Evolutionary conservation across 2,888 invertebrate genomes (phyloP).

Genomic region (Yponomeuta evonymella): DNA sequence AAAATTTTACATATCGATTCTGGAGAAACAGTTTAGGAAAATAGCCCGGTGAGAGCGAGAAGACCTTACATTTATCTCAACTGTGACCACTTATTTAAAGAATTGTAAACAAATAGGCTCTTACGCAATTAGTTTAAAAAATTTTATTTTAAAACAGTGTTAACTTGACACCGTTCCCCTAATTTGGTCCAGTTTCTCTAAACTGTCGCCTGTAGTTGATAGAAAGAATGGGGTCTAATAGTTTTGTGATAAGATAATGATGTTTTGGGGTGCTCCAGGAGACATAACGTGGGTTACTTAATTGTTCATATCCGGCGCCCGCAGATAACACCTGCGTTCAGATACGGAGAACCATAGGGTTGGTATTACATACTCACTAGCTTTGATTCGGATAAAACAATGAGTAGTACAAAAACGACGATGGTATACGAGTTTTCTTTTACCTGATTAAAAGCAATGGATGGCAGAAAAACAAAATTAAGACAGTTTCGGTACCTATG

Average conservation of each 20-base stretch:
- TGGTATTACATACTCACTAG: background rate
- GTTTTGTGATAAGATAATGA: slow-evolving; percentile 50
- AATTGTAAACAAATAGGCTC: too few species aligned
- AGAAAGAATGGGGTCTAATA: slow-evolving; percentile 42
- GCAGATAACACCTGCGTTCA: slow-evolving; percentile 6
- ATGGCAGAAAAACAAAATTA: too few species aligned
- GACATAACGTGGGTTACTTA: slow-evolving; percentile 32
- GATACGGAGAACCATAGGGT: background rate
- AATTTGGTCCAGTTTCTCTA: slow-evolving; percentile 27
- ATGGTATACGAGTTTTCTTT: too few species aligned
- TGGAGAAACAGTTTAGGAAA: too few species aligned
- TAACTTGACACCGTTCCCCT: slow-evolving; percentile 26
- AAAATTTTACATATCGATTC: too few species aligned
- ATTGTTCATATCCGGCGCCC: slow-evolving; percentile 24
- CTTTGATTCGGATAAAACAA: background rate
- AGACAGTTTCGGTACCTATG: too few species aligned
- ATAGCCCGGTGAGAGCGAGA: too few species aligned
- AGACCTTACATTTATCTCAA: too few species aligned
- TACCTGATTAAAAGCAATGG: too few species aligned
- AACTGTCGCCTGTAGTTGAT: slow-evolving; percentile 33
- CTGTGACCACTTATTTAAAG: too few species aligned
- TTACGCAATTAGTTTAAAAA: too few species aligned
- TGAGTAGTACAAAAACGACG: too few species aligned
- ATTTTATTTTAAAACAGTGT: background rate
- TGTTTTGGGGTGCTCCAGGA: slow-evolving; percentile 28